phyloP scores from a whole-genome alignment of 2,113 vertebrate species.

The Mirounga angustirostris region DNA sequence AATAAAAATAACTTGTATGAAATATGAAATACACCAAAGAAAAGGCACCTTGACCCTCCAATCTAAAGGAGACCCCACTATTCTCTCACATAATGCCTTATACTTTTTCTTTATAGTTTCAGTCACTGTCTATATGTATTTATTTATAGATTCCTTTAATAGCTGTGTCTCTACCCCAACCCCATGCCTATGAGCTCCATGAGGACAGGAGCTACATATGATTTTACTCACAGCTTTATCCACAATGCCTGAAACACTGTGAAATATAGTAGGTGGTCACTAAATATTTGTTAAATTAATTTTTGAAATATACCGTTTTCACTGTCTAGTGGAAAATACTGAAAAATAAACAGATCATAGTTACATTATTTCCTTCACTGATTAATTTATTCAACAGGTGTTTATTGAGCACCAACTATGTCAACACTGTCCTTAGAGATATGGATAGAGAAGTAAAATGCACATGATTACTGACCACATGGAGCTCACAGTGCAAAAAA shows the following conservation, averaged over 20 bases:
- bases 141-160: not conserved
- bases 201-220: not conserved
- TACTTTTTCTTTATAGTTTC: not conserved
- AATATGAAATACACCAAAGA: not conserved
- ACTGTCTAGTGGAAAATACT: not conserved
- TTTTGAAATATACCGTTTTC: not conserved
- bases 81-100: not conserved
- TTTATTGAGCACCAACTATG: not conserved
- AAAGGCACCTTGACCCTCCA: not conserved
- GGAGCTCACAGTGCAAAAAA: not conserved
- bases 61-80: not conserved
- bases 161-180: not conserved
- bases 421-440: not conserved
- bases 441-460: not conserved
- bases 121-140: not conserved
- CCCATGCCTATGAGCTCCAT: not conserved
- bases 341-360: slow-evolving; percentile 1
- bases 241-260: not conserved
- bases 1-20: not conserved
- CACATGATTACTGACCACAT: not conserved
- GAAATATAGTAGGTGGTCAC: not conserved
- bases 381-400: not conserved
- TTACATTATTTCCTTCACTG: not conserved
- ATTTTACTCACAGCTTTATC: not conserved
- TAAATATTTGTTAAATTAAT: slow-evolving; percentile 33